Percentiles rank a stretch among this genome's conserved stretches.
Evolutionary conservation across 2,888 invertebrate genomes (phyloP).

Genomic region (Chromoteleia sp.): DNA sequence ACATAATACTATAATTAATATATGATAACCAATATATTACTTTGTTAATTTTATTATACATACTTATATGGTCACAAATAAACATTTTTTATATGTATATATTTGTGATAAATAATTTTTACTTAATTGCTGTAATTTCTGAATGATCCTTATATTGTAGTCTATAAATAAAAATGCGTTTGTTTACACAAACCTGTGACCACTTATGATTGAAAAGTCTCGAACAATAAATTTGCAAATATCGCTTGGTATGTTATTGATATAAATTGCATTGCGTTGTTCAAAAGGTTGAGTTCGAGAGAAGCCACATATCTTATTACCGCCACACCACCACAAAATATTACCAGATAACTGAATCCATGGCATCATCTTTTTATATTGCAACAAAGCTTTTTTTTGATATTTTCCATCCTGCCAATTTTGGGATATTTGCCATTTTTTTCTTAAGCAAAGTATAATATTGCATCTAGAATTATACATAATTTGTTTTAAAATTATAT

Average conservation of each 20-base stretch:
- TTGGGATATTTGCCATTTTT: slow-evolving; percentile 84
- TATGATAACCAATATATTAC: too few species aligned
- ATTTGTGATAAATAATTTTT: too few species aligned
- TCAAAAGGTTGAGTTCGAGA: slow-evolving; percentile 80
- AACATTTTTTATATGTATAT: too few species aligned
- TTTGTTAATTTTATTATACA: too few species aligned
- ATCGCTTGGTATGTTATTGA: slow-evolving; percentile 79
- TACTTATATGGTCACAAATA: too few species aligned
- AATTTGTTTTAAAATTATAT: neutral
- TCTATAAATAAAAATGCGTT: neutral
- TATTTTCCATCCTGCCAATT: slow-evolving; percentile 87
- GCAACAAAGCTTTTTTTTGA: slow-evolving; percentile 84
- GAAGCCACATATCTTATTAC: slow-evolving; percentile 80
- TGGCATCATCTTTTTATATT: slow-evolving; percentile 85
- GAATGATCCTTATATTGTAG: too few species aligned
- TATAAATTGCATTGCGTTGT: slow-evolving; percentile 69
- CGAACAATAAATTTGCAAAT: slow-evolving; percentile 85
- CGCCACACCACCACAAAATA: slow-evolving; percentile 86
- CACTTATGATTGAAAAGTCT: slow-evolving; percentile 82
- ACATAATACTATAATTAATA: too few species aligned
- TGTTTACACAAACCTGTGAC: slow-evolving; percentile 81
- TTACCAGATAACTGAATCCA: slow-evolving; percentile 86
- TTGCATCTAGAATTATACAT: slow-evolving; percentile 76
- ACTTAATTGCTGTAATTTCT: too few species aligned
- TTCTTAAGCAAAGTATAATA: slow-evolving; percentile 80